phyloP scores from a whole-genome alignment of 2,888 invertebrate species.

The Aromia moschata region DNA sequence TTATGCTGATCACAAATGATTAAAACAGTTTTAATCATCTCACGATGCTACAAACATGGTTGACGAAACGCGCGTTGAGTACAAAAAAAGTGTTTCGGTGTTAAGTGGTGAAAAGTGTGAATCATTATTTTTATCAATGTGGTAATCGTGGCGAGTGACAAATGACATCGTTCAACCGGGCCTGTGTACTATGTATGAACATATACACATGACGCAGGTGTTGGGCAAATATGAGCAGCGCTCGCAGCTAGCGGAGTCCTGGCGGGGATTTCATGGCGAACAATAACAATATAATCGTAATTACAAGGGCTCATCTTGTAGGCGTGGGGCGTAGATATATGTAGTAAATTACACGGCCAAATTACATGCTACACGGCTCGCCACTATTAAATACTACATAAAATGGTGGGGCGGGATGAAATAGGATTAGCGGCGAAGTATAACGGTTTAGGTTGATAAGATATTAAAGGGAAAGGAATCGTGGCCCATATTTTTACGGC shows the following conservation, averaged over 20 bases:
- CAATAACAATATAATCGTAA: slow-evolving; percentile 35
- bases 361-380: slow-evolving; percentile 22
- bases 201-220: slow-evolving; percentile 28
- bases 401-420: slow-evolving; percentile 19
- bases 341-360: slow-evolving; percentile 22
- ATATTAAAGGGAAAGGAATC: slow-evolving; percentile 6
- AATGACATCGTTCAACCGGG: too few species aligned
- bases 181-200: background rate
- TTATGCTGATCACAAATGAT: too few species aligned
- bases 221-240: slow-evolving; percentile 27
- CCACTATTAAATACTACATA: slow-evolving; percentile 25
- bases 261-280: slow-evolving; percentile 28
- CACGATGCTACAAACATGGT: too few species aligned
- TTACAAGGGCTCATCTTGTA: slow-evolving; percentile 29
- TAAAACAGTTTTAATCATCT: too few species aligned
- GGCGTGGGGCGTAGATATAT: slow-evolving; percentile 24
- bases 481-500: slow-evolving; percentile 9
- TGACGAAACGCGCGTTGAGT: too few species aligned
- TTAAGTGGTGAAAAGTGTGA: too few species aligned
- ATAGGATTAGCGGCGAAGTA: slow-evolving; percentile 13
- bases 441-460: slow-evolving; percentile 1
- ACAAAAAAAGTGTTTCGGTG: too few species aligned
- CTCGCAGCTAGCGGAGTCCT: slow-evolving; percentile 23
- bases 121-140: too few species aligned
- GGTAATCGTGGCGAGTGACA: background rate